phyloP scores from a whole-genome alignment of 2,797 vertebrate genomes.

The Meda fulgida region DNA sequence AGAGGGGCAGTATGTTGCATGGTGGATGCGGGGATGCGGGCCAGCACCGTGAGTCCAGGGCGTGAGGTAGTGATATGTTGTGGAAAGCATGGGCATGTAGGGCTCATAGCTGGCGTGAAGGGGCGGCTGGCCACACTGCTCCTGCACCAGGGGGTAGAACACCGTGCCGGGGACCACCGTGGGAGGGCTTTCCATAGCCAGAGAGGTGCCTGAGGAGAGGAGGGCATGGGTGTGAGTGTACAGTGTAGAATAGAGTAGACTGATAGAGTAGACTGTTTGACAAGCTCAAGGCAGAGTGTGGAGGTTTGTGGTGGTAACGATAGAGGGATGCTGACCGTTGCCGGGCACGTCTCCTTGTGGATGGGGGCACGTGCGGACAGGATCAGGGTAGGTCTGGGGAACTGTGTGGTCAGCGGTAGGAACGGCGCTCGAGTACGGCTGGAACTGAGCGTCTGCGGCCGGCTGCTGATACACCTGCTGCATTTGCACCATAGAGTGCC shows the following conservation, averaged over 20 bases:
- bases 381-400: constrained; percentile 76
- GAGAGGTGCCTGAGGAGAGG: constrained; percentile 68
- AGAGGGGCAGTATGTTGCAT: constrained; percentile 77
- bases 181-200: constrained; percentile 70
- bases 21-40: constrained; percentile 69
- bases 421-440: constrained; percentile 70
- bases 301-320: constrained; percentile 17
- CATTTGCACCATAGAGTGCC: constrained; percentile 80
- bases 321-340: constrained; percentile 62
- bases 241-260: neutral
- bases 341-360: constrained; percentile 64
- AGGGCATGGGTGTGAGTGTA: neutral
- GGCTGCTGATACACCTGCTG: constrained; percentile 75
- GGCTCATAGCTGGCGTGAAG: constrained; percentile 70
- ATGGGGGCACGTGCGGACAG: constrained; percentile 65
- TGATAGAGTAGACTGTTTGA: neutral
- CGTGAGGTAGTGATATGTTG: constrained; percentile 76
- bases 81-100: constrained; percentile 73
- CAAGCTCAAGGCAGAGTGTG: constrained; percentile 10
- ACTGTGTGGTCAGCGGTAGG: constrained; percentile 72
- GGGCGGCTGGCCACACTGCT: constrained; percentile 77
- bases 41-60: constrained; percentile 80
- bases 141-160: constrained; percentile 81
- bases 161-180: constrained; percentile 73
- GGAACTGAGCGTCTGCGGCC: constrained; percentile 73